A percentile compares a stretch with the other conserved stretches of the same genome.
Conservation (phyloP, 2,797 vertebrate genomes). For the Bradypodion ventrale region DNA sequence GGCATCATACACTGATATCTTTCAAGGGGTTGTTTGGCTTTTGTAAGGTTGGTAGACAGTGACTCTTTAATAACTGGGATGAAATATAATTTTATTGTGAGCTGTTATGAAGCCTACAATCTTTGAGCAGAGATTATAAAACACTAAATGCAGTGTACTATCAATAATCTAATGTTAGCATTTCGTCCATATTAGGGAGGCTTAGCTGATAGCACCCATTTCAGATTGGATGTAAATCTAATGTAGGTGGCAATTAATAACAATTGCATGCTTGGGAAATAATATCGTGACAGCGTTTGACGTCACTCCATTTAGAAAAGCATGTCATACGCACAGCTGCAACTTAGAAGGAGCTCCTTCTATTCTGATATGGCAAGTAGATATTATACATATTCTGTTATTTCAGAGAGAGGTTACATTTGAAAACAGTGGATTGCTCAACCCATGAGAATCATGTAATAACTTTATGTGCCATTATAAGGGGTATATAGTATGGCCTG, state of each 20-base stretch:
- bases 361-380: slow-evolving; percentile 31
- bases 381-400: slow-evolving; percentile 39
- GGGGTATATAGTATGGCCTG: neutral
- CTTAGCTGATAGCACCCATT: slow-evolving; percentile 61
- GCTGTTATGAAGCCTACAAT: slow-evolving; percentile 74
- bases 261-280: slow-evolving; percentile 32
- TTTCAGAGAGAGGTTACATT: slow-evolving; percentile 35
- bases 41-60: slow-evolving; percentile 16
- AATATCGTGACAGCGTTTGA: accelerated
- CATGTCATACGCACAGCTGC: neutral
- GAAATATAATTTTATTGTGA: slow-evolving; percentile 76
- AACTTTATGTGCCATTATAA: neutral
- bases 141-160: slow-evolving; percentile 61
- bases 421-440: neutral
- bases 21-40: slow-evolving; percentile 46
- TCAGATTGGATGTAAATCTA: slow-evolving; percentile 46
- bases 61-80: slow-evolving; percentile 53
- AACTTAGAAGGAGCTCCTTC: slow-evolving; percentile 28
- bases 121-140: slow-evolving; percentile 73
- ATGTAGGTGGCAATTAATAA: slow-evolving; percentile 63
- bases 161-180: slow-evolving; percentile 69
- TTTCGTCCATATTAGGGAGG: slow-evolving; percentile 68
- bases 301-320: slow-evolving; percentile 28
- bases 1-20: slow-evolving; percentile 42
- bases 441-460: neutral